Evolutionary conservation across 1,140 invertebrate genomes (phyloP).

Genomic region (Drosophila kohkoa): DNA sequence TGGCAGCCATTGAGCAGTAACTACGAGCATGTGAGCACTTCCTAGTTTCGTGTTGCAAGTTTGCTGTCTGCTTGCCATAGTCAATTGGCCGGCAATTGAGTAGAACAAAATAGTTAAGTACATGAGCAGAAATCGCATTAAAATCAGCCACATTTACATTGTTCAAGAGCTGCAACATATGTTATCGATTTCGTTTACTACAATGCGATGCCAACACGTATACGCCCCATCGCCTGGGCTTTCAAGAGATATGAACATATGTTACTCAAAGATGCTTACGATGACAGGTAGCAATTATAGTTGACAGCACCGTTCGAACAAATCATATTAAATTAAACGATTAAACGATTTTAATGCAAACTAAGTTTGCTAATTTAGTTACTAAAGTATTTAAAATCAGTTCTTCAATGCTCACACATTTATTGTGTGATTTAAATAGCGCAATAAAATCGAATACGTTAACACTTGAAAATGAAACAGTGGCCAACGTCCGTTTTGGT

Average conservation of each 20-base stretch:
- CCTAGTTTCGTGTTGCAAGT: conserved; percentile 8
- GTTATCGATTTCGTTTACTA: conserved; percentile 14
- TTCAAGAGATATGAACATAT: background rate
- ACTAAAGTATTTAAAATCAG: too few relatives aligned
- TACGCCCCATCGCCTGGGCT: conserved; percentile 12
- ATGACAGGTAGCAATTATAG: background rate
- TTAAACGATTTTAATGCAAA: too few relatives aligned
- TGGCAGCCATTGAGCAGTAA: conserved; percentile 47
- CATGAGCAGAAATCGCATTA: conserved; percentile 44
- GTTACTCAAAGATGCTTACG: background rate
- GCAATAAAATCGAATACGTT: conserved; percentile 19
- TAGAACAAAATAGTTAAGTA: conserved; percentile 55
- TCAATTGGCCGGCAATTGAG: conserved; percentile 56
- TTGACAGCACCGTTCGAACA: background rate
- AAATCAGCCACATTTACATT: conserved; percentile 52
- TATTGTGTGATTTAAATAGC: background rate
- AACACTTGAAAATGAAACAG: conserved; percentile 57
- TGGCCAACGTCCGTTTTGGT: conserved; percentile 23
- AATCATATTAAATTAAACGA: too few relatives aligned
- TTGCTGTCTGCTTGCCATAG: conserved; percentile 25
- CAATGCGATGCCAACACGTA: conserved; percentile 1
- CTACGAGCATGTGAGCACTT: conserved; percentile 16
- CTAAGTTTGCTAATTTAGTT: too few relatives aligned
- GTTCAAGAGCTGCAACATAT: conserved; percentile 23
- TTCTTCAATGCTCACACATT: too few relatives aligned